Conservation (phyloP, 2,113 vertebrate genomes). For the Oreochromis tanganicae region DNA sequence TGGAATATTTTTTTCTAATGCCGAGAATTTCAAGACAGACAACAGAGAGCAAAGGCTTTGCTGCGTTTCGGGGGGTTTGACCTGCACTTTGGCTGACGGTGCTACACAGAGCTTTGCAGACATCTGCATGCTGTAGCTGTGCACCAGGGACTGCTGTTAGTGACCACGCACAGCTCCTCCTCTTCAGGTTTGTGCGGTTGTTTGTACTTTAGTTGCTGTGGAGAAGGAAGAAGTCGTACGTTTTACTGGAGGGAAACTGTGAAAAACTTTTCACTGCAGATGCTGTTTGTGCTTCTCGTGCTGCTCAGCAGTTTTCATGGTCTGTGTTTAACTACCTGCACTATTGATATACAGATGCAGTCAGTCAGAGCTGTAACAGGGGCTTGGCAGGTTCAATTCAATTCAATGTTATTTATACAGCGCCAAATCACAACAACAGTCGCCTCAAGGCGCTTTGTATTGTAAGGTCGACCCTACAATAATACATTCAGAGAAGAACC, state of each 20-base stretch:
- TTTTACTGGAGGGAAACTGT: neutral
- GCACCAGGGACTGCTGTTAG: neutral
- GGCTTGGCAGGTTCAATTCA: neutral
- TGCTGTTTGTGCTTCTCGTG: rapidly evolving
- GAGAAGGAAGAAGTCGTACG: neutral
- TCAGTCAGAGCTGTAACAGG: neutral
- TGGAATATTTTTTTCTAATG: neutral
- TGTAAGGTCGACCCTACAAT: rapidly evolving
- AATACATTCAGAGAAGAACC: rapidly evolving
- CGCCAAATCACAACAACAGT: neutral
- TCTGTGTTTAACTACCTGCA: neutral
- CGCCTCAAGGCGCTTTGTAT: rapidly evolving
- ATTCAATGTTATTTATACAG: rapidly evolving
- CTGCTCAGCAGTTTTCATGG: neutral
- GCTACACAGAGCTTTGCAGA: neutral
- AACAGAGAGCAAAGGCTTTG: neutral
- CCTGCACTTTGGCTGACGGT: neutral
- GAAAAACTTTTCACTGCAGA: neutral
- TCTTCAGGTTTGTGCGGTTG: neutral
- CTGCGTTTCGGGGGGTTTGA: neutral
- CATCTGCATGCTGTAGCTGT: neutral
- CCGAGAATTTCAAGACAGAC: neutral
- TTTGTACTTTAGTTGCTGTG: neutral
- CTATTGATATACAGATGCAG: neutral
- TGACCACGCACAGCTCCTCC: neutral